Conservation (phyloP, 1,140 invertebrate species). For the Armadillidium nasatum region DNA sequence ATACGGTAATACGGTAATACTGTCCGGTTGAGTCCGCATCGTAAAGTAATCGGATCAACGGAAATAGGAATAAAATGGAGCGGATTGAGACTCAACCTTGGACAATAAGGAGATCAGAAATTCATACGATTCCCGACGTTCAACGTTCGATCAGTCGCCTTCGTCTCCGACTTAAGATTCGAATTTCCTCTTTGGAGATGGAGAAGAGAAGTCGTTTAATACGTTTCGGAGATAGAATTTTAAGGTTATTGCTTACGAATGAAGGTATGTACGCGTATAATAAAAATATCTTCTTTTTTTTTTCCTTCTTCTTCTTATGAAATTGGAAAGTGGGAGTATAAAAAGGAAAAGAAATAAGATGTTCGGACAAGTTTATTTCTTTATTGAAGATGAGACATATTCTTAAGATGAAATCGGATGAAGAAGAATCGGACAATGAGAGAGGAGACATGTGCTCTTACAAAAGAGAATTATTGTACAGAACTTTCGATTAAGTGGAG, state of each 20-base stretch:
- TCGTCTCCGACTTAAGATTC: background rate
- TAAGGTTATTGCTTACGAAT: too few species aligned
- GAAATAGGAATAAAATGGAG: slow-evolving; percentile 13
- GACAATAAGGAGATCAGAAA: slow-evolving; percentile 10
- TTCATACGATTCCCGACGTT: slow-evolving; percentile 5
- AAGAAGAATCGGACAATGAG: background rate
- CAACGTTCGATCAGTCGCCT: background rate
- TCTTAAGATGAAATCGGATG: slow-evolving; percentile 12
- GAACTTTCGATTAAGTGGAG: background rate
- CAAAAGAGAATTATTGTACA: background rate
- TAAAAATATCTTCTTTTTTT: too few species aligned
- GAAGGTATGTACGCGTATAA: too few species aligned
- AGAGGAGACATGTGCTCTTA: slow-evolving; percentile 2
- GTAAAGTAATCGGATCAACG: slow-evolving; percentile 4
- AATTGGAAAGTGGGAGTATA: too few species aligned
- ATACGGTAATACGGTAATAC: slow-evolving; percentile 12
- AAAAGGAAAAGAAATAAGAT: background rate
- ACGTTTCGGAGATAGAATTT: background rate
- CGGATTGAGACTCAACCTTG: background rate
- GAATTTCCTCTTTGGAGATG: background rate
- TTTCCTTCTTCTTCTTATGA: too few species aligned
- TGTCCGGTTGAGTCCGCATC: slow-evolving; percentile 2
- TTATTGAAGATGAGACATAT: background rate
- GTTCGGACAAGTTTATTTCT: slow-evolving; percentile 10
- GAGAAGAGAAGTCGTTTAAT: background rate